A percentile compares a stretch with the other conserved stretches of the same genome.
These are phyloP conservation scores for Cheilosia vulpina DNA, from an alignment of 2,888 invertebrate genomes.

Conservation along the genomic window DNA sequence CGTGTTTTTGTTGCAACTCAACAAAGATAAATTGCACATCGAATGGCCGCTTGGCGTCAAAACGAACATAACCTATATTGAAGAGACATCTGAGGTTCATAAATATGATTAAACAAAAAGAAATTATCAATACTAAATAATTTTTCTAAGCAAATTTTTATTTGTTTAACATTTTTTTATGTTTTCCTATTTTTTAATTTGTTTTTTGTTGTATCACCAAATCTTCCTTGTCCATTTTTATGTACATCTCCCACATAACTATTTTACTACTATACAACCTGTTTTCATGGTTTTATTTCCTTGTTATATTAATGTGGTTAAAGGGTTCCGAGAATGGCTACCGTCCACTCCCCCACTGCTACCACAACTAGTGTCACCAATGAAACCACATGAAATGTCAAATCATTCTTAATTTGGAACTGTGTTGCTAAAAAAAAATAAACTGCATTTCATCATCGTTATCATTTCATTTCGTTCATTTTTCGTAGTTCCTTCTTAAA, in stretches of 20 bases:
- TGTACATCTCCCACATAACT: slow-evolving; percentile 43
- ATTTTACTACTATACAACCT: slow-evolving; percentile 45
- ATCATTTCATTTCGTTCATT: slow-evolving; percentile 29
- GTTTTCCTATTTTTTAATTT: slow-evolving; percentile 59
- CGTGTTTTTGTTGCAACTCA: slow-evolving; percentile 99
- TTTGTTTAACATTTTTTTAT: slow-evolving; percentile 70
- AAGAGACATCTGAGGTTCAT: slow-evolving; percentile 95
- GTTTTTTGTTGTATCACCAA: slow-evolving; percentile 68
- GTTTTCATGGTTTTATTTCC: slow-evolving; percentile 45
- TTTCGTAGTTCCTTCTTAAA: slow-evolving; percentile 37
- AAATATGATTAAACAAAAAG: slow-evolving; percentile 70
- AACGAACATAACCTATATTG: slow-evolving; percentile 96
- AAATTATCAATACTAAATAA: slow-evolving; percentile 42
- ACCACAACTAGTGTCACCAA: slow-evolving; percentile 39
- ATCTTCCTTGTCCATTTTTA: slow-evolving; percentile 54
- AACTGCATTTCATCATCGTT: slow-evolving; percentile 50
- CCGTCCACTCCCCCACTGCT: slow-evolving; percentile 50
- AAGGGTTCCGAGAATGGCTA: slow-evolving; percentile 65
- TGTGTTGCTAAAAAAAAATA: slow-evolving; percentile 68
- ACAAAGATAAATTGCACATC: slow-evolving; percentile 98
- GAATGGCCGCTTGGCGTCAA: slow-evolving; percentile 98
- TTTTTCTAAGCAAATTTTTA: slow-evolving; percentile 50
- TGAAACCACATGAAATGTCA: slow-evolving; percentile 43
- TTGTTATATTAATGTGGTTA: slow-evolving; percentile 57
- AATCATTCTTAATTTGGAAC: slow-evolving; percentile 53